These are phyloP conservation scores for Cotesia congregata DNA, from an alignment of 2,888 invertebrate species.

Conservation along the genomic window DNA sequence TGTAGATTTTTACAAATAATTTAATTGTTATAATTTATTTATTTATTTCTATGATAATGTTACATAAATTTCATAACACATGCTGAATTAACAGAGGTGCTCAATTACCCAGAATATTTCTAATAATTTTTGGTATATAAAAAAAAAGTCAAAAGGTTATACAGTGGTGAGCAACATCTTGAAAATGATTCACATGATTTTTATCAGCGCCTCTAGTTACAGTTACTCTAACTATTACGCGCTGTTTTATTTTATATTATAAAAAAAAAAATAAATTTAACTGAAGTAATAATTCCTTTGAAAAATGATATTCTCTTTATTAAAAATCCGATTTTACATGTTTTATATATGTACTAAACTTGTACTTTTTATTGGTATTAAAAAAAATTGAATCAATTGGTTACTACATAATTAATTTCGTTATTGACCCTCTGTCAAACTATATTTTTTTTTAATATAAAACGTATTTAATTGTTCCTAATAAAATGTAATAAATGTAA, in stretches of 20 bases:
- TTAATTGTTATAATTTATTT: conserved; percentile 38
- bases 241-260: not conserved
- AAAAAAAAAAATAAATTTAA: too few relatives aligned
- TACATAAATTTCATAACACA: conserved; percentile 50
- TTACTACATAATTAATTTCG: too few relatives aligned
- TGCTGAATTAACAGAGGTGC: conserved; percentile 31
- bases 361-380: too few relatives aligned
- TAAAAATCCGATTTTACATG: too few relatives aligned
- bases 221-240: not conserved
- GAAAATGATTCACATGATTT: not conserved
- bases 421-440: too few relatives aligned
- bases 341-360: too few relatives aligned
- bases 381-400: too few relatives aligned
- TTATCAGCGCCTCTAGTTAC: not conserved
- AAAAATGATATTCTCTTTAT: too few relatives aligned
- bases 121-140: not conserved
- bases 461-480: too few relatives aligned
- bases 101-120: conserved; percentile 10
- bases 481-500: too few relatives aligned
- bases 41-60: conserved; percentile 39
- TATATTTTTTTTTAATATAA: too few relatives aligned
- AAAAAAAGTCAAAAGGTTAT: conserved; percentile 7
- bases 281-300: too few relatives aligned
- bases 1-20: conserved; percentile 10
- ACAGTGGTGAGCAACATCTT: not conserved